Evolutionary conservation across 2,888 invertebrate genomes (phyloP).

Genomic region (Orchesellides sinensis): DNA sequence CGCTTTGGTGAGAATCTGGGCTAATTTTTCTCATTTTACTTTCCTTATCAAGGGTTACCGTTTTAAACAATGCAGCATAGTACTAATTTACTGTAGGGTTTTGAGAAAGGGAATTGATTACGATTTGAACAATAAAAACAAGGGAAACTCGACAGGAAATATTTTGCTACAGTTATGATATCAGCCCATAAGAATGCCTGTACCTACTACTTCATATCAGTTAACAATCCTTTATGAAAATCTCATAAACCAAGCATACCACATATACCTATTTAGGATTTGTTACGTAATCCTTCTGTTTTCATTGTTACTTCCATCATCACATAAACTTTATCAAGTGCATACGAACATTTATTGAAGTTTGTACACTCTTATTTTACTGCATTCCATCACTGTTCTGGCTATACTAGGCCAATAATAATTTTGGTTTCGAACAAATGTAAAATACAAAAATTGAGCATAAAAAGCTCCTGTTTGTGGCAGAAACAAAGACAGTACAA

Average conservation of each 20-base stretch:
- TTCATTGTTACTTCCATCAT: too few relatives aligned
- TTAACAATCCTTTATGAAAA: neutral
- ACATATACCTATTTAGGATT: neutral
- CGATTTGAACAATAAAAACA: neutral
- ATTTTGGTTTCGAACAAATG: too few relatives aligned
- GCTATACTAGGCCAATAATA: too few relatives aligned
- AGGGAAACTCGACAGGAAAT: conserved; percentile 36
- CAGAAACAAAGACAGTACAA: too few relatives aligned
- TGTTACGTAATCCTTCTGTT: neutral
- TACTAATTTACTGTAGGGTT: neutral
- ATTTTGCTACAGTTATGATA: too few relatives aligned
- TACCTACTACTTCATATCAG: neutral
- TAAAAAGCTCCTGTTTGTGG: too few relatives aligned
- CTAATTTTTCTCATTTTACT: conserved; percentile 63
- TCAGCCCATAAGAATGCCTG: neutral
- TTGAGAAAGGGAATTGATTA: neutral
- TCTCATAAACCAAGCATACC: neutral
- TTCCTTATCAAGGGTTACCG: conserved; percentile 41
- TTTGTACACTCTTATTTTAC: too few relatives aligned
- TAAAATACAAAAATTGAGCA: too few relatives aligned
- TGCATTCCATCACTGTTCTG: too few relatives aligned
- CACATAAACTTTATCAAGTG: too few relatives aligned
- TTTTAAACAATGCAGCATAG: neutral
- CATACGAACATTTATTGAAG: too few relatives aligned
- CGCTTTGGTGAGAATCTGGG: conserved; percentile 56